Evolutionary conservation across 1,140 invertebrate species (phyloP).

Genomic region (Leptopilina clavipes): DNA sequence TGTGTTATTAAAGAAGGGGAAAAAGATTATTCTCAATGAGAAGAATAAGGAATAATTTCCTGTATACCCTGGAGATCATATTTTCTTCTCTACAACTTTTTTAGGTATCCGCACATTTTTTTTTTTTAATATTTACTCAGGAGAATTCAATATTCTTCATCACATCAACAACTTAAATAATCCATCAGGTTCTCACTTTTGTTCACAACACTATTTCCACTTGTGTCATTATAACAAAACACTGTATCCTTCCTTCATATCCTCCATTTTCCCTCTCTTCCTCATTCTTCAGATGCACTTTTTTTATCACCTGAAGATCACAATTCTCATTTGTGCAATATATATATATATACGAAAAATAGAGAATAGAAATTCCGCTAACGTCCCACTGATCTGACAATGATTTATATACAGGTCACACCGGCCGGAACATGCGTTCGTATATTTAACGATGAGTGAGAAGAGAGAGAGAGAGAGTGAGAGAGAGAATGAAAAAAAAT

Average conservation of each 20-base stretch:
- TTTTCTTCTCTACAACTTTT: no score
- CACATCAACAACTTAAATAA: background rate
- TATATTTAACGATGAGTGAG: background rate
- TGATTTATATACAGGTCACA: background rate
- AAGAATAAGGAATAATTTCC: no score
- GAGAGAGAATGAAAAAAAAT: background rate
- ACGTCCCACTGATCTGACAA: background rate
- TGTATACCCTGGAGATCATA: no score
- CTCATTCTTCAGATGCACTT: background rate
- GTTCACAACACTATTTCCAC: conserved; percentile 20
- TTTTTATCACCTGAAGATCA: background rate
- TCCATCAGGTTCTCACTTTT: conserved; percentile 24
- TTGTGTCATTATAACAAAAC: background rate
- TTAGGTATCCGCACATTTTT: no score
- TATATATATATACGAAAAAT: no score
- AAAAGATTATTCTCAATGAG: no score
- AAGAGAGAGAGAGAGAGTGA: background rate
- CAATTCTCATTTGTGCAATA: background rate
- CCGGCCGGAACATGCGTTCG: conserved; percentile 21
- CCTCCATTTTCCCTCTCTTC: background rate
- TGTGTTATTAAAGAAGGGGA: no score
- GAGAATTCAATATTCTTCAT: background rate
- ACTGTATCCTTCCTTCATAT: background rate
- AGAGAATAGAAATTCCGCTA: no score
- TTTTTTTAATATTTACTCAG: background rate